These are phyloP conservation scores for Virgularia gustaviana DNA, from an alignment of 92 coral and sea anemone genomes.

Conservation along the genomic window DNA sequence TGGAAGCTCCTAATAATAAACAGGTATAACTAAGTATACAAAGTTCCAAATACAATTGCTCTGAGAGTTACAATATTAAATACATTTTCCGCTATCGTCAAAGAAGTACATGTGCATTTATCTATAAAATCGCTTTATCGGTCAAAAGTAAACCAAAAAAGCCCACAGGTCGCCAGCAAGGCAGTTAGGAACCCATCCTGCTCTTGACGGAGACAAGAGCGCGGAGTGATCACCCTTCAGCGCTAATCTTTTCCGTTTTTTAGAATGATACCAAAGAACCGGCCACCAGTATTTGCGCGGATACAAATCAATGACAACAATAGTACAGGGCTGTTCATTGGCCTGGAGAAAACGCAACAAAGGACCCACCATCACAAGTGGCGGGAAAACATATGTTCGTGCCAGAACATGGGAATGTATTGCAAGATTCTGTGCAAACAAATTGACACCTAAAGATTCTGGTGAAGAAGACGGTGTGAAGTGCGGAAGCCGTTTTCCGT, in stretches of 20 bases:
- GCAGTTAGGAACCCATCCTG: slow-evolving; percentile 16
- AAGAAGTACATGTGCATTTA: too few relatives aligned
- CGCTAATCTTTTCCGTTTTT: slow-evolving; percentile 17
- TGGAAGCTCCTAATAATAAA: slow-evolving; percentile 45
- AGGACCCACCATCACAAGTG: slow-evolving; percentile 34
- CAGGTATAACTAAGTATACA: not conserved
- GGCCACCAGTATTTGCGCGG: slow-evolving; percentile 64
- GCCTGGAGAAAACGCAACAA: slow-evolving; percentile 36
- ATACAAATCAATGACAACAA: slow-evolving; percentile 35
- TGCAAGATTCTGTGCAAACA: slow-evolving; percentile 4
- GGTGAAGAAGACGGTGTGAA: too few relatives aligned
- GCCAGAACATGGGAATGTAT: not conserved
- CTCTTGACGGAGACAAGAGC: slow-evolving; percentile 21
- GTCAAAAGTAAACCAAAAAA: too few relatives aligned
- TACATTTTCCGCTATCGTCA: too few relatives aligned
- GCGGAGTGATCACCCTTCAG: slow-evolving; percentile 6
- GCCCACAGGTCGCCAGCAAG: too few relatives aligned
- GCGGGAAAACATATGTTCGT: slow-evolving; percentile 45
- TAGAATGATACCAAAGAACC: slow-evolving; percentile 16
- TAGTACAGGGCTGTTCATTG: slow-evolving; percentile 4
- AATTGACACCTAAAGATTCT: too few relatives aligned
- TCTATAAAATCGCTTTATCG: too few relatives aligned
- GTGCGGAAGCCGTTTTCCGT: too few relatives aligned
- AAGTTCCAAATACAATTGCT: too few relatives aligned
- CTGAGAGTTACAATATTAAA: too few relatives aligned